These are phyloP conservation scores for Bos indicus DNA, from an alignment of 2,113 vertebrate species.

Conservation along the genomic window DNA sequence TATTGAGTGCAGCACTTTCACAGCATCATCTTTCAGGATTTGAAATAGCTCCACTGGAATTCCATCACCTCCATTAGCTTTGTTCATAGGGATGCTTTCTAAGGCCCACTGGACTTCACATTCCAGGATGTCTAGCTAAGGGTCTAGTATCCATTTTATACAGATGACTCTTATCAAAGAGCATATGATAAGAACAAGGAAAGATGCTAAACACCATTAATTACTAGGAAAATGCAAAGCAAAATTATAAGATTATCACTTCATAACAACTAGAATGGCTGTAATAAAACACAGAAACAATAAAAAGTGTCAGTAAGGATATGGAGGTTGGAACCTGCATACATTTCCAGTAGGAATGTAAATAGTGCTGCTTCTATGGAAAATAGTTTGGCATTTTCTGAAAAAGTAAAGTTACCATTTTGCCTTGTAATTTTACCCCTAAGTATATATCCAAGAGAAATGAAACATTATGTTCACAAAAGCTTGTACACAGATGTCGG, in stretches of 20 bases:
- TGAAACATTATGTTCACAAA: background rate
- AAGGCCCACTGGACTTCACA: no score
- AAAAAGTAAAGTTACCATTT: background rate
- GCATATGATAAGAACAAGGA: background rate
- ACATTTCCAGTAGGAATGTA: background rate
- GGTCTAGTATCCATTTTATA: background rate
- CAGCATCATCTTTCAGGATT: no score
- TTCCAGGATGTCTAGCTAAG: no score
- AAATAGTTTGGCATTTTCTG: background rate
- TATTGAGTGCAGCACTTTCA: no score
- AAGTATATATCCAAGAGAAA: background rate
- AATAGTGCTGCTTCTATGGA: background rate
- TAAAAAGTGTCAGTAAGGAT: background rate
- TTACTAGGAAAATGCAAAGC: background rate
- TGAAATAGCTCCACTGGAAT: no score
- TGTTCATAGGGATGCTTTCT: no score
- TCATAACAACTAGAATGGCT: background rate
- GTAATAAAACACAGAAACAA: background rate
- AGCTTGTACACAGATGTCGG: background rate
- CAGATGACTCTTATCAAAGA: background rate
- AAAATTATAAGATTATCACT: background rate
- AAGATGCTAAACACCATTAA: background rate
- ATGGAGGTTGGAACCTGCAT: background rate
- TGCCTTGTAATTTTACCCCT: background rate
- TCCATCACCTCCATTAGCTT: no score